Evolutionary conservation across 2,113 vertebrate genomes (phyloP).

Genomic region (Brachyistius frenatus): DNA sequence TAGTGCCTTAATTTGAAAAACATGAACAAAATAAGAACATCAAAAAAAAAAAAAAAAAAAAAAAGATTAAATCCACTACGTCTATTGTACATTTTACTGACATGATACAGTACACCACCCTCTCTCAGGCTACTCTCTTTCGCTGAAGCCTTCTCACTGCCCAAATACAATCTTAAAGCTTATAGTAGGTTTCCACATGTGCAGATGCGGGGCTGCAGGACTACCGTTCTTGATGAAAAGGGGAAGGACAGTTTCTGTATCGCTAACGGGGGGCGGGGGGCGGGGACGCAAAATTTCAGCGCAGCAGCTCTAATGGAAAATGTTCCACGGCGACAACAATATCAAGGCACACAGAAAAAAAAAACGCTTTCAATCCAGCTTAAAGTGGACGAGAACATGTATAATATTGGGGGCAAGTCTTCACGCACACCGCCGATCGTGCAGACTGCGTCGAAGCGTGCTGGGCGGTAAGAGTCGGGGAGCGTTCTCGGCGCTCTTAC

Average conservation of each 20-base stretch:
- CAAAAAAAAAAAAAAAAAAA: slow-evolving; percentile 40
- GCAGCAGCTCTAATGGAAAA: slow-evolving; percentile 50
- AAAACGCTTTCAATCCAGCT: slow-evolving; percentile 15
- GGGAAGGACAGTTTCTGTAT: slow-evolving; percentile 35
- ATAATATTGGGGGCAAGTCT: not conserved
- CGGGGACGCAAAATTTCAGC: slow-evolving; percentile 29
- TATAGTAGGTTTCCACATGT: slow-evolving; percentile 62
- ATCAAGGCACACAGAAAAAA: slow-evolving; percentile 68
- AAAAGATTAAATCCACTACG: slow-evolving; percentile 42
- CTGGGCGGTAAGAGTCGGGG: slow-evolving; percentile 9
- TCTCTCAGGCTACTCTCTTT: slow-evolving; percentile 26
- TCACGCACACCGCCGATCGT: slow-evolving; percentile 7
- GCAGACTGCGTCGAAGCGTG: not conserved
- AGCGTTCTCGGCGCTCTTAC: not conserved
- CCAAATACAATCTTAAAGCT: slow-evolving; percentile 79
- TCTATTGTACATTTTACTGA: slow-evolving; percentile 64
- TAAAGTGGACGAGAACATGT: slow-evolving; percentile 15
- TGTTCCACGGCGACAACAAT: slow-evolving; percentile 42
- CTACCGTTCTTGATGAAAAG: slow-evolving; percentile 33
- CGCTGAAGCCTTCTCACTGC: slow-evolving; percentile 28
- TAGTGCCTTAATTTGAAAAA: slow-evolving; percentile 78
- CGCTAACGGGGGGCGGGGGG: slow-evolving; percentile 13
- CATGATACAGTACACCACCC: slow-evolving; percentile 46
- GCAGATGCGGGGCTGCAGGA: slow-evolving; percentile 44
- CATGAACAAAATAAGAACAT: slow-evolving; percentile 55